A percentile compares a stretch with the other conserved stretches of the same genome.
Conservation (phyloP, 2,797 vertebrate species). For the Ficedula albicollis region DNA sequence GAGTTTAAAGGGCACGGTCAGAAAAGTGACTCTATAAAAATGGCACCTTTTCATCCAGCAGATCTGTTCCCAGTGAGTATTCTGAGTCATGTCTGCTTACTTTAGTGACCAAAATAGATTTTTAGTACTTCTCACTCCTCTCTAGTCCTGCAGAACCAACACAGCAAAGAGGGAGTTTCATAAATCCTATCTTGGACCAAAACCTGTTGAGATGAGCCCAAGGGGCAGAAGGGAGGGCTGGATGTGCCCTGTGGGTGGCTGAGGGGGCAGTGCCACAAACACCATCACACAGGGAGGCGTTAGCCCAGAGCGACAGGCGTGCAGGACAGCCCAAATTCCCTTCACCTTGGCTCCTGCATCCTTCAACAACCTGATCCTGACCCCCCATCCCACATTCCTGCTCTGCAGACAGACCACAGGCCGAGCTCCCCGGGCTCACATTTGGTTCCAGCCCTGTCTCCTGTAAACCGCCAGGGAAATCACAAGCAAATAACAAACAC, state of each 20-base stretch:
- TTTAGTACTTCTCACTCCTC: slow-evolving; percentile 66
- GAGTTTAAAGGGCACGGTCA: slow-evolving; percentile 70
- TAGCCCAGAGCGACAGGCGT: not conserved
- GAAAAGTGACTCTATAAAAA: slow-evolving; percentile 72
- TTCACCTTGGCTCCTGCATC: not conserved
- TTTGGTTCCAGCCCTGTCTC: not conserved
- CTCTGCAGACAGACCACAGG: not conserved
- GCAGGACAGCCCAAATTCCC: not conserved
- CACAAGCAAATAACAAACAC: not conserved
- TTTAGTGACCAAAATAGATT: slow-evolving; percentile 68
- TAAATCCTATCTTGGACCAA: not conserved
- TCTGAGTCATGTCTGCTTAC: slow-evolving; percentile 75
- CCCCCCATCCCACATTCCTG: not conserved
- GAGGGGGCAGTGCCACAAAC: not conserved
- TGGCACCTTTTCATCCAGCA: slow-evolving; percentile 69
- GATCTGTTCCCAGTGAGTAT: slow-evolving; percentile 66
- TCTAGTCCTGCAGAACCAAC: slow-evolving; percentile 22
- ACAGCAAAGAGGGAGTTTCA: not conserved
- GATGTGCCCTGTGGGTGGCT: not conserved
- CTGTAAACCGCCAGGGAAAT: not conserved
- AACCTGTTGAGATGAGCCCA: rapidly evolving
- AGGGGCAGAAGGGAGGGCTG: not conserved
- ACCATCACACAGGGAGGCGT: not conserved
- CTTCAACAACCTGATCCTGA: not conserved
- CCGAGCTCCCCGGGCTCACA: not conserved